These are phyloP conservation scores for Orientallactaga sibirica DNA, from an alignment of 2,797 vertebrate genomes.

Conservation along the genomic window DNA sequence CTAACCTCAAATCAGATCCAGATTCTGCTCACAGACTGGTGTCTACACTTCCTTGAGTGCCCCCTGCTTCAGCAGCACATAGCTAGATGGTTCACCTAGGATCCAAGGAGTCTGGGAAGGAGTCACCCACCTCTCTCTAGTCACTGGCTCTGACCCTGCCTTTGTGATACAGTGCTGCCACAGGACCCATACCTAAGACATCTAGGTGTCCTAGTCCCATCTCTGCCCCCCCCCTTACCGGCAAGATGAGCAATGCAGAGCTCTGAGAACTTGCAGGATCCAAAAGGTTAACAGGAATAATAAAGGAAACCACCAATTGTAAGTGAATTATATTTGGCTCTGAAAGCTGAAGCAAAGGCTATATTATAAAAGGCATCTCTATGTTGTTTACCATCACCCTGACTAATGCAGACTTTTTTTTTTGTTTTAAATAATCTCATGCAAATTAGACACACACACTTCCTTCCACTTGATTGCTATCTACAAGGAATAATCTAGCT, in stretches of 20 bases:
- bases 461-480: slow-evolving; percentile 94
- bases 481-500: slow-evolving; percentile 92
- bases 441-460: slow-evolving; percentile 94
- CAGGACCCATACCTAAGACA: slow-evolving; percentile 54
- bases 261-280: slow-evolving; percentile 85
- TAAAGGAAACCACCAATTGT: slow-evolving; percentile 89
- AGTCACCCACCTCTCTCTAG: neutral
- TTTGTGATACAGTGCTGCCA: slow-evolving; percentile 24
- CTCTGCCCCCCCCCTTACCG: slow-evolving; percentile 31
- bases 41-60: neutral
- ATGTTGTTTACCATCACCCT: slow-evolving; percentile 92
- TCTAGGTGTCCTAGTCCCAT: slow-evolving; percentile 47
- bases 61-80: slow-evolving; percentile 59
- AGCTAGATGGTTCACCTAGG: slow-evolving; percentile 74
- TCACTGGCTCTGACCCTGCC: neutral
- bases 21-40: neutral
- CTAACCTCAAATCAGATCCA: neutral
- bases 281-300: slow-evolving; percentile 91
- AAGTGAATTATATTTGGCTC: slow-evolving; percentile 91
- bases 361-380: slow-evolving; percentile 90
- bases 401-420: slow-evolving; percentile 91
- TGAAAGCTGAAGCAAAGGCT: slow-evolving; percentile 87
- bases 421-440: slow-evolving; percentile 94
- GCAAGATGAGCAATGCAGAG: slow-evolving; percentile 70
- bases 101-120: neutral